Base-by-base conservation (phyloP, 2,888 invertebrate genomes). In the Axea sp. region DNA sequence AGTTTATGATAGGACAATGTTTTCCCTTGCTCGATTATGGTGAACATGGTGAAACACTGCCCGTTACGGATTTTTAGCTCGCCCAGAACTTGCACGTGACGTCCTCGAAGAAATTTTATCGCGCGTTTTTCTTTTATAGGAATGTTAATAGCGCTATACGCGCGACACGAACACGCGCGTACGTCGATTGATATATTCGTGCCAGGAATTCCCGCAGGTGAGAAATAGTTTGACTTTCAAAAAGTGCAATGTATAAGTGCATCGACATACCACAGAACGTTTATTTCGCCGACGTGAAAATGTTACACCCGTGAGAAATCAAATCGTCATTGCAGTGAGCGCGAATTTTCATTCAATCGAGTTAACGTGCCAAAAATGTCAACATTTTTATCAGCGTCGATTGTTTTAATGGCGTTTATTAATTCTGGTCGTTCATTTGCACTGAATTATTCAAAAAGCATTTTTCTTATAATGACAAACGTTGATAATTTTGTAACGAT, bases 61-160 rank as follows among this genome's bases (percentile, higher is more conserved):
- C 55, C 30, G 35, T 67, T 67, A 67, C 57, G 51, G 41, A 12
- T 8, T 17, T 24, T 30, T 17, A 9, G 15, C 15, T 49, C 51
- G 41, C 51, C 24, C 37, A 41, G 31, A 55, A 55, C 22, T 9
- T 15, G 65, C 37, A 47, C 55, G 55, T 43, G 37, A 35, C 57
- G 57, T 45, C 35, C 37, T 9, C 49, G 49, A 26, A 14, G 28
- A 68, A 57, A 59, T 57, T 57, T 67, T 39, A 67, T 67, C 57
- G 67, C 67, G 41, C 47, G 47, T 67, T 67, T 67, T 67, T 67
- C 57, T 67, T 57, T 49, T 57, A 31, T 41, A 57, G 67, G 67
- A 57, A 67, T 57, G 57, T 41, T 28, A 47, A 67, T 47, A 19
- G 49, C 8, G 39, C 43, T 24, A 43, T 17, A 45, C 45, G 43